Base-by-base conservation (phyloP, 2,888 invertebrate species). In the Dynastes tityus region DNA sequence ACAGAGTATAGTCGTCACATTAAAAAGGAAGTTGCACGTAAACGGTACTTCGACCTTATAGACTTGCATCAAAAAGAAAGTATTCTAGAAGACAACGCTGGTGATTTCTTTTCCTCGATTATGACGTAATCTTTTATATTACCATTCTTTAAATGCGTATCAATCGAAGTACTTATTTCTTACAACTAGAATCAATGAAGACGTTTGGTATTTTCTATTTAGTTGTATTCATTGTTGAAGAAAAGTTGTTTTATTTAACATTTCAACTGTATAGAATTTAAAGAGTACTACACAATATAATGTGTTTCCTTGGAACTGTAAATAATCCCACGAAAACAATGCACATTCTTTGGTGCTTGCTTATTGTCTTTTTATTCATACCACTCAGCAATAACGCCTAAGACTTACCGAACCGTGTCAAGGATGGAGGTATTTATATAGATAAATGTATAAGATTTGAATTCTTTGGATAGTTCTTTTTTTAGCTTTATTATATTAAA, bases 361-460 rank as follows among this genome's bases (percentile, higher is more conserved):
- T 16, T 22, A 55, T 8, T 55, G 22, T 55, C 22, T 53, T 53
- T 55, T 55, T 55, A 16, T 55, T 55, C 6, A 22, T 55, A 22
- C 22, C 8, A 67, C 9, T 22, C 5, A 37, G 16, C 40, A 45
- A 67, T 40, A 63, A 45, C 58, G 22, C 8, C 40, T 16, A 58
- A 27, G 61, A 53, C 32, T 74, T 58, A 74, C 49, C 74, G 32
- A 58, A 74, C 74, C 74, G 58, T 74, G 58, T 74, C 74, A 74
- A 74, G 74, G 74, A 74, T 74, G 74, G 40, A 22, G 29, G 55
- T 37, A 67, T 45, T 67, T 67, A 22, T 22, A 55, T 53, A n/a
- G 5, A 22, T 6, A 16, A 55, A 22, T 55, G 16, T 22, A 22
- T 3, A 55, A 32, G 22, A 22, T 22, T 55, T 4, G 6, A 55